Conservation (phyloP, 2,888 invertebrate genomes). For the Drosophila longiperda region DNA sequence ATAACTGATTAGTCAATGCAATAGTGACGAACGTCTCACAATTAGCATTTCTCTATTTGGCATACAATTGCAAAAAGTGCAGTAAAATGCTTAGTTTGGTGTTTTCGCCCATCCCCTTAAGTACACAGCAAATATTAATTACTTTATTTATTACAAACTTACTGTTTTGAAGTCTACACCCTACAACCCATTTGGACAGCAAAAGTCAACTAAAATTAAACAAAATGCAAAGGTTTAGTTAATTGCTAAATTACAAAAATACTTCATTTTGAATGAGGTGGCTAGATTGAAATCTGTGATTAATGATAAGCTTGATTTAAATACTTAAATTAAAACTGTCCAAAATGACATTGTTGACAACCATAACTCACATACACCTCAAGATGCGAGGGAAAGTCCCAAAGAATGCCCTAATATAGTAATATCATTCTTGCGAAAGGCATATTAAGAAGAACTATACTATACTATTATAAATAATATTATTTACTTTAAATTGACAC, state of each 20-base stretch:
- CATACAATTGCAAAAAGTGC: neutral
- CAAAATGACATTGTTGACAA: neutral
- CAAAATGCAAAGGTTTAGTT: too few species aligned
- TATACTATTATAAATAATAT: neutral
- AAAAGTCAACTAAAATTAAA: neutral
- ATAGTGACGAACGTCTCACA: neutral
- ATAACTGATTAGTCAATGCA: neutral
- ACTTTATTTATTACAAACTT: neutral
- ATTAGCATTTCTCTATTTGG: neutral
- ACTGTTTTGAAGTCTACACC: neutral
- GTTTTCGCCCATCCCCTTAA: neutral
- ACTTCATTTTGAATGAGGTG: neutral
- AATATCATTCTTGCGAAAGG: neutral
- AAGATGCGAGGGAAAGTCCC: too few species aligned
- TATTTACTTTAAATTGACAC: neutral
- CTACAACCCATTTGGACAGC: too few species aligned
- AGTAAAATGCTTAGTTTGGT: neutral
- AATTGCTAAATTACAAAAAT: neutral
- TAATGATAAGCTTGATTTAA: neutral
- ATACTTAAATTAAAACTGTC: neutral
- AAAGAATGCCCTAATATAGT: conserved; percentile 1
- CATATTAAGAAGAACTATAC: neutral
- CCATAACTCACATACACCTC: neutral
- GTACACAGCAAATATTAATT: neutral
- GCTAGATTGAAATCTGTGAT: neutral